phyloP scores from a whole-genome alignment of 2,797 vertebrate species.

The Danio aesculapii region DNA sequence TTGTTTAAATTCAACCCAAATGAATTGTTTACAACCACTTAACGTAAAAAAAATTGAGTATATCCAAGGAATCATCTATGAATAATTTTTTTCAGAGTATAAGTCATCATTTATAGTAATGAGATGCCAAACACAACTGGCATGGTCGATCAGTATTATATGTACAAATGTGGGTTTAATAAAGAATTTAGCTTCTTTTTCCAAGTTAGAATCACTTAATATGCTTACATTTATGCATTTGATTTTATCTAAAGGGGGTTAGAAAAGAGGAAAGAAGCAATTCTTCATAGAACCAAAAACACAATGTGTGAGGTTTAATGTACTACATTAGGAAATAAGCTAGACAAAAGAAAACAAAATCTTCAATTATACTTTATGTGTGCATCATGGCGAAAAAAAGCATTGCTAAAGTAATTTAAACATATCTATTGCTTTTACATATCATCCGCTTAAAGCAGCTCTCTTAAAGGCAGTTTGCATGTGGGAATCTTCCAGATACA shows the following conservation, averaged over 20 bases:
- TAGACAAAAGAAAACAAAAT: too few species aligned
- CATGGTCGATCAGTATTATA: conserved; percentile 73
- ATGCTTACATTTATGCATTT: too few species aligned
- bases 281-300: too few species aligned
- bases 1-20: too few species aligned
- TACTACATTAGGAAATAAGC: too few species aligned
- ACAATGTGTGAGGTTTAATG: too few species aligned
- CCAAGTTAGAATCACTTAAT: neutral
- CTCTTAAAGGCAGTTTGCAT: conserved; percentile 26
- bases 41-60: too few species aligned
- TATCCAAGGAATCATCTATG: too few species aligned
- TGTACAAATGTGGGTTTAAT: conserved; percentile 33
- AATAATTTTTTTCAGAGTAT: too few species aligned
- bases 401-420: neutral
- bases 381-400: neutral
- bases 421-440: conserved; percentile 2
- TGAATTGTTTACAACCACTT: too few species aligned
- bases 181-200: neutral
- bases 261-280: too few species aligned
- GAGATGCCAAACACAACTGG: conserved; percentile 78
- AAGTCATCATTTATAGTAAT: conserved; percentile 79
- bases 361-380: neutral
- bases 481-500: conserved; percentile 40
- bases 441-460: conserved; percentile 26
- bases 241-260: too few species aligned